Percentiles rank a stretch among this genome's conserved stretches.
phyloP scores from a whole-genome alignment of 1,140 invertebrate genomes.

The Hyles euphorbiae region DNA sequence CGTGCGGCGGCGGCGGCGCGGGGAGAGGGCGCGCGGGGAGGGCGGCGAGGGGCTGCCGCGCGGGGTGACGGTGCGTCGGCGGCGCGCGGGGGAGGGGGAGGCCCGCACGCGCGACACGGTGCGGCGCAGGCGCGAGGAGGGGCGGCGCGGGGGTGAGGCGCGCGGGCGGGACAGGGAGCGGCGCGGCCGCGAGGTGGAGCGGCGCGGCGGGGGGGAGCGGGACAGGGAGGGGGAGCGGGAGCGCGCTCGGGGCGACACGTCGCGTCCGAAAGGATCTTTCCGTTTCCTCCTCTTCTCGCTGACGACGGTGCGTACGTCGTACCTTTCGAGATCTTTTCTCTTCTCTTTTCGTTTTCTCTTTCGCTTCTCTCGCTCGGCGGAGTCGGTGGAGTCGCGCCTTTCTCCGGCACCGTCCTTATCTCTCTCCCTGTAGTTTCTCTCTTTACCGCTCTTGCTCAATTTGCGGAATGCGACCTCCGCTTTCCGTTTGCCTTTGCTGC shows the following conservation, averaged over 20 bases:
- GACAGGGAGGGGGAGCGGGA: constrained; percentile 29
- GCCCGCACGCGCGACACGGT: constrained; percentile 75
- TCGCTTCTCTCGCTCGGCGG: constrained; percentile 39
- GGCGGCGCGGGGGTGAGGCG: constrained; percentile 15
- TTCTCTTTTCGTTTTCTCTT: constrained; percentile 79
- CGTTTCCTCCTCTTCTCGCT: constrained; percentile 80
- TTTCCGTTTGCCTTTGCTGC: constrained; percentile 52
- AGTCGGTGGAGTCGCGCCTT: constrained; percentile 46
- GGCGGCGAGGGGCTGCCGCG: constrained; percentile 31
- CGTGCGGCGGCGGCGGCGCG: constrained; percentile 40
- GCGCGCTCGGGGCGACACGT: constrained; percentile 71
- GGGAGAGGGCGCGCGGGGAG: constrained; percentile 31
- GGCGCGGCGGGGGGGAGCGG: constrained; percentile 15
- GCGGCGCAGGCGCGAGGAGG: constrained; percentile 37
- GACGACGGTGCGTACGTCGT: constrained; percentile 87
- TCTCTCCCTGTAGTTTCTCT: constrained; percentile 87
- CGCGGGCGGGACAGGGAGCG: constrained; percentile 16
- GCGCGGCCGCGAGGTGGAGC: constrained; percentile 16
- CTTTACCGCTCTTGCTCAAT: constrained; percentile 85
- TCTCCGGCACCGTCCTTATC: constrained; percentile 63
- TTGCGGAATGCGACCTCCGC: constrained; percentile 84
- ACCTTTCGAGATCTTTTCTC: constrained; percentile 86
- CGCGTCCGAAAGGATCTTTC: constrained; percentile 89
- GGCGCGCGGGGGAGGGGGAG: constrained; percentile 12
- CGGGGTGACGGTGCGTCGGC: constrained; percentile 15